These are phyloP conservation scores for Miltochrista miniata DNA, from an alignment of 2,888 invertebrate species.

Conservation along the genomic window DNA sequence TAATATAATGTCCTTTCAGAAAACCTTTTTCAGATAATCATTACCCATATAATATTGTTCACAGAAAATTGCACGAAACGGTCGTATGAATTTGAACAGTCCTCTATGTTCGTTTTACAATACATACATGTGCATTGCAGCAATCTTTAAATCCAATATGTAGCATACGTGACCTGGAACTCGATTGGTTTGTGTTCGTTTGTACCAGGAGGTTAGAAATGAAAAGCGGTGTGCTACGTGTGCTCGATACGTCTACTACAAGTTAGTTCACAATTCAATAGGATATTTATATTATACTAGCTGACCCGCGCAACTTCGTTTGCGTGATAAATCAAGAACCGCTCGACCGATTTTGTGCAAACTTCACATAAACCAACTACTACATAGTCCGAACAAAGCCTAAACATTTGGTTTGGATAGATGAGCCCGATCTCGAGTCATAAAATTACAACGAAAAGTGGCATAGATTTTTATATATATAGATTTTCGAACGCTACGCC, in stretches of 20 bases:
- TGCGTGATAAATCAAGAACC: too few species aligned
- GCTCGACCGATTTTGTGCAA: too few species aligned
- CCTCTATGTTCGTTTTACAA: conserved; percentile 2
- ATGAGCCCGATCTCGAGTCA: too few species aligned
- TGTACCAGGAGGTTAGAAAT: conserved; percentile 4
- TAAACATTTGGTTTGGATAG: too few species aligned
- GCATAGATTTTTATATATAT: too few species aligned
- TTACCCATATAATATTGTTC: neutral
- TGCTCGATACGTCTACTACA: neutral
- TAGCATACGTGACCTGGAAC: conserved; percentile 6
- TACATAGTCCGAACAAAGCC: too few species aligned
- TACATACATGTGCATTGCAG: conserved; percentile 9
- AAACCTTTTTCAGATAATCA: neutral
- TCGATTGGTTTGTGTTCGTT: neutral
- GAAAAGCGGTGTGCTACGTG: conserved; percentile 2
- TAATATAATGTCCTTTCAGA: too few species aligned
- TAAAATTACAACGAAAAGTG: too few species aligned
- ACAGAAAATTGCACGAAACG: neutral
- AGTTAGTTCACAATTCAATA: neutral
- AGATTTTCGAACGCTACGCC: neutral
- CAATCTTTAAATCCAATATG: conserved; percentile 17
- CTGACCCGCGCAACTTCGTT: too few species aligned
- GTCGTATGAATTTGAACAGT: conserved; percentile 1
- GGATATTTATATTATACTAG: too few species aligned
- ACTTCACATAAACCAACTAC: too few species aligned